phyloP scores from a whole-genome alignment of 2,113 vertebrate genomes.

The Callospermophilus lateralis region DNA sequence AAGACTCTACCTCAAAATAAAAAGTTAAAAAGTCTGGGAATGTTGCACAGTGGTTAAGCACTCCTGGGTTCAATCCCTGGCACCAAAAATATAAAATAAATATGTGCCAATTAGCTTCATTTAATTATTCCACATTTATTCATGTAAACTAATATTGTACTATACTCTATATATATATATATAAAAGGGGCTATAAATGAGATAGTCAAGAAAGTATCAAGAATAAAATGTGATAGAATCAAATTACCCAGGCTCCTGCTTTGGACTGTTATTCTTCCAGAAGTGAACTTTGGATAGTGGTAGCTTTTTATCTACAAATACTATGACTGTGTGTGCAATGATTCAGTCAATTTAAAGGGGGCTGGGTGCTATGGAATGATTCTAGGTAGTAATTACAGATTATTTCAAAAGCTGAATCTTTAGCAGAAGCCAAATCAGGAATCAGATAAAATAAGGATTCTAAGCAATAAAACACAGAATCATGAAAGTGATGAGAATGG shows the following conservation, averaged over 20 bases:
- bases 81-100: too few species aligned
- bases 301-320: neutral
- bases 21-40: too few species aligned
- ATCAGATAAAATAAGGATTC: slow-evolving; percentile 14
- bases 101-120: neutral
- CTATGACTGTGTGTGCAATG: neutral
- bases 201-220: neutral
- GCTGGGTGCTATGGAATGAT: neutral
- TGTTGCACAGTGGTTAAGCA: too few species aligned
- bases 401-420: slow-evolving; percentile 1
- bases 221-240: neutral
- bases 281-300: neutral
- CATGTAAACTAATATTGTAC: neutral
- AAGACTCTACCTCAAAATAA: too few species aligned
- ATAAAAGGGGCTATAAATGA: neutral
- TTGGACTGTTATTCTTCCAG: neutral
- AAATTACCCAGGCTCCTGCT: neutral
- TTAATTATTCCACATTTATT: neutral
- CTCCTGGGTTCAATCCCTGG: too few species aligned
- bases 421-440: slow-evolving; percentile 19
- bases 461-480: neutral
- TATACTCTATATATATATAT: neutral
- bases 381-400: neutral
- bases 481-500: neutral
- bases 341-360: neutral